A percentile compares a stretch with the other conserved stretches of the same genome.
Conservation (phyloP, 2,113 vertebrate genomes). For the Heterotis niloticus region DNA sequence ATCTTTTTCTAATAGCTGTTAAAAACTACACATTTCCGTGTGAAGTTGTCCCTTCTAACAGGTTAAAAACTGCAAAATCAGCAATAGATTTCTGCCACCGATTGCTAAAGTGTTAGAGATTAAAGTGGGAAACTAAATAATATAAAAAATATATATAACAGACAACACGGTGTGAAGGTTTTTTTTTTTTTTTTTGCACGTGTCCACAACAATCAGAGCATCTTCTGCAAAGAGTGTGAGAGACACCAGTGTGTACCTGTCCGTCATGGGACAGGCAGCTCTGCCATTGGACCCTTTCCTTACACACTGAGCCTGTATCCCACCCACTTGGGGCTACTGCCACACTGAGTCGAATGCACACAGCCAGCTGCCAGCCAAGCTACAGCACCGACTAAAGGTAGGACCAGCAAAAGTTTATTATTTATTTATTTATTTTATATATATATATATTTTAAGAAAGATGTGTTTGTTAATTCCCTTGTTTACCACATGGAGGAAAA, state of each 20-base stretch:
- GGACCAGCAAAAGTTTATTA: slow-evolving; percentile 16
- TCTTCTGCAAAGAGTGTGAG: not conserved
- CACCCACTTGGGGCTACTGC: not conserved
- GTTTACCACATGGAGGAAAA: slow-evolving; percentile 4
- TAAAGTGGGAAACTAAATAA: no score
- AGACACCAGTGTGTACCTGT: not conserved
- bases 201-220: not conserved
- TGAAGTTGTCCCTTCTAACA: no score
- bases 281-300: slow-evolving; percentile 10
- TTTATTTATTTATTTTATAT: no score
- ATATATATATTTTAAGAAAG: not conserved
- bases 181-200: not conserved
- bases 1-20: no score
- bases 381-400: slow-evolving; percentile 23
- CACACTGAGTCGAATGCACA: slow-evolving; percentile 7
- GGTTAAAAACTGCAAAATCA: no score
- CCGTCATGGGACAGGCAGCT: not conserved
- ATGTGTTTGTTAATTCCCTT: not conserved
- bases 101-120: no score
- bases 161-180: not conserved
- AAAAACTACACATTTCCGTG: no score
- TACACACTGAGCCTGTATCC: not conserved
- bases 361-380: not conserved
- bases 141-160: not conserved
- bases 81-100: no score